These are phyloP conservation scores for Ypsolopha scabrella DNA, from an alignment of 2,888 invertebrate genomes.

Conservation along the genomic window DNA sequence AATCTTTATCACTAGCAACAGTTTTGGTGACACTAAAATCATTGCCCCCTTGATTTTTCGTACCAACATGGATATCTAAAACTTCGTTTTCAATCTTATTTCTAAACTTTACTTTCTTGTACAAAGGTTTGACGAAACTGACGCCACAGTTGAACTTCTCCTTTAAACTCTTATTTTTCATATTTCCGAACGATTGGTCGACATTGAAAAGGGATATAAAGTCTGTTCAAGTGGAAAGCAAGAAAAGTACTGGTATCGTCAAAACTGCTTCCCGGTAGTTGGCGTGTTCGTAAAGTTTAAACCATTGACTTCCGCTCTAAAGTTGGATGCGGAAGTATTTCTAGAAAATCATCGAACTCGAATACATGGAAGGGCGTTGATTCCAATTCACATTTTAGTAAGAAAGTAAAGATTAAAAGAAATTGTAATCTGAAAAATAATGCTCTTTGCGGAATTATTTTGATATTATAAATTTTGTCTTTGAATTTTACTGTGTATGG, in stretches of 20 bases:
- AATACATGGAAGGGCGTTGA: neutral
- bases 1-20: conserved; percentile 15
- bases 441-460: no score
- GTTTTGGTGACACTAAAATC: conserved; percentile 30
- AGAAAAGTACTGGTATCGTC: conserved; percentile 21
- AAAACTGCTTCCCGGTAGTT: conserved; percentile 18
- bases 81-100: conserved; percentile 12
- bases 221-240: conserved; percentile 17
- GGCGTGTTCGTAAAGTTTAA: conserved; percentile 29
- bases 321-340: conserved; percentile 27
- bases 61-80: conserved; percentile 23
- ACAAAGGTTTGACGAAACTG: conserved; percentile 47
- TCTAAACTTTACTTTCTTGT: conserved; percentile 29
- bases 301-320: conserved; percentile 22
- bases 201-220: conserved; percentile 8
- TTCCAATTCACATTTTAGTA: neutral
- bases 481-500: no score
- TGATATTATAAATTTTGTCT: no score
- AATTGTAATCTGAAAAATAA: no score
- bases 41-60: conserved; percentile 40
- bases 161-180: conserved; percentile 21
- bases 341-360: conserved; percentile 15
- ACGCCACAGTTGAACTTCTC: conserved; percentile 39
- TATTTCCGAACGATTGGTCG: conserved; percentile 7
- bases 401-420: no score